Evolutionary conservation across 2,113 vertebrate genomes (phyloP).

Genomic region (Nipponia nippon): DNA sequence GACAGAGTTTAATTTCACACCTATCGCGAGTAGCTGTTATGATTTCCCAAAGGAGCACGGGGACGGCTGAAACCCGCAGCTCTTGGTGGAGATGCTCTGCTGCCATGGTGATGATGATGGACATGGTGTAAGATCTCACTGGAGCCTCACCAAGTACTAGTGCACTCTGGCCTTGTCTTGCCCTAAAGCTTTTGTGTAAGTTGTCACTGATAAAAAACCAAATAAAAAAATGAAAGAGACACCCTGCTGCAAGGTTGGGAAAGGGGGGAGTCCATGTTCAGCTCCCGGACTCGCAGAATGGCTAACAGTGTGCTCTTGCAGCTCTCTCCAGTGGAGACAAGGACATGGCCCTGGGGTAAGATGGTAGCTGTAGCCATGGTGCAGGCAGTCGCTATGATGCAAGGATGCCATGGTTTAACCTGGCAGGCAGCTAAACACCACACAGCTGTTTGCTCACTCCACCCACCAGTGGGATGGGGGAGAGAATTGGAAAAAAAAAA

Average conservation of each 20-base stretch:
- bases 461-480: no score
- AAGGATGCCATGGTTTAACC: not conserved
- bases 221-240: not conserved
- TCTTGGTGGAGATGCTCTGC: not conserved
- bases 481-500: no score
- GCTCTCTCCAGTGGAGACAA: not conserved
- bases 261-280: not conserved
- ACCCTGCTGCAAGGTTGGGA: not conserved
- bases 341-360: rapidly evolving
- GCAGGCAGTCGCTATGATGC: not conserved
- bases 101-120: not conserved
- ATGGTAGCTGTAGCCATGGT: not conserved
- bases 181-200: not conserved
- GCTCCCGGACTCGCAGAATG: not conserved
- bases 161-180: not conserved
- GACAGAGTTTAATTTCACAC: constrained; percentile 17
- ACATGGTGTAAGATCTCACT: not conserved
- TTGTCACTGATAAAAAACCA: not conserved
- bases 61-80: not conserved
- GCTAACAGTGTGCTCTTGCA: not conserved
- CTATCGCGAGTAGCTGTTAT: not conserved
- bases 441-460: no score
- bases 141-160: not conserved
- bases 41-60: not conserved
- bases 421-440: no score